phyloP scores from a whole-genome alignment of 35 echinoderm and acorn worm species.

The Holothuria glaberrima region DNA sequence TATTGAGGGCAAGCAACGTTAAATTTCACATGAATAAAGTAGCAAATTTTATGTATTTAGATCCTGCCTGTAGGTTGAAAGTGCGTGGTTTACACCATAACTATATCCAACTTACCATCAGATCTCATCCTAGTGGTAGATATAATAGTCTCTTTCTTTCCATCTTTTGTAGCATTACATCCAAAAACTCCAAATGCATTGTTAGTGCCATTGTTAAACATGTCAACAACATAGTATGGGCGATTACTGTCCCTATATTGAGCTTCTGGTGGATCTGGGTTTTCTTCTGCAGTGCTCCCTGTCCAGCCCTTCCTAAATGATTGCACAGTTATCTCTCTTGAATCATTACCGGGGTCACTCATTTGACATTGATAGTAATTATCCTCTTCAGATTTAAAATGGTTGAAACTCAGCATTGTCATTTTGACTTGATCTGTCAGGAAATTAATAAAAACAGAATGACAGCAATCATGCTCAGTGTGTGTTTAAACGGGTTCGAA shows the following conservation, averaged over 20 bases:
- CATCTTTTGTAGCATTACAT: not conserved
- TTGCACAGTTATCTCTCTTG: not conserved
- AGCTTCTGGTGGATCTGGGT: not conserved
- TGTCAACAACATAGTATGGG: not conserved
- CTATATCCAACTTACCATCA: not conserved
- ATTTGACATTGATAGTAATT: not conserved
- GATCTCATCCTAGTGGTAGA: not conserved
- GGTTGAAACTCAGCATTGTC: not conserved
- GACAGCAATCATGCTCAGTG: too few species aligned
- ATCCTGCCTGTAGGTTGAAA: too few species aligned
- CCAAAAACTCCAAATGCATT: slow-evolving; percentile 36
- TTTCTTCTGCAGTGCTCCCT: not conserved
- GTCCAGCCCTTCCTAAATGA: not conserved
- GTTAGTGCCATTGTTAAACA: not conserved
- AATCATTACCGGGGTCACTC: not conserved
- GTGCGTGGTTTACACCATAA: too few species aligned
- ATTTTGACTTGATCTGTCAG: not conserved
- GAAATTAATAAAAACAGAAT: too few species aligned
- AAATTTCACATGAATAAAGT: too few species aligned
- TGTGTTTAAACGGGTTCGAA: too few species aligned
- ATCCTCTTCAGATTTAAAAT: not conserved
- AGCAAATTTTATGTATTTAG: too few species aligned
- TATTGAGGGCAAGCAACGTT: too few species aligned
- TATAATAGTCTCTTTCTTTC: not conserved
- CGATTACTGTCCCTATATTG: not conserved